phyloP scores from a whole-genome alignment of 1,140 invertebrate species.

The Nixonia krombeini region DNA sequence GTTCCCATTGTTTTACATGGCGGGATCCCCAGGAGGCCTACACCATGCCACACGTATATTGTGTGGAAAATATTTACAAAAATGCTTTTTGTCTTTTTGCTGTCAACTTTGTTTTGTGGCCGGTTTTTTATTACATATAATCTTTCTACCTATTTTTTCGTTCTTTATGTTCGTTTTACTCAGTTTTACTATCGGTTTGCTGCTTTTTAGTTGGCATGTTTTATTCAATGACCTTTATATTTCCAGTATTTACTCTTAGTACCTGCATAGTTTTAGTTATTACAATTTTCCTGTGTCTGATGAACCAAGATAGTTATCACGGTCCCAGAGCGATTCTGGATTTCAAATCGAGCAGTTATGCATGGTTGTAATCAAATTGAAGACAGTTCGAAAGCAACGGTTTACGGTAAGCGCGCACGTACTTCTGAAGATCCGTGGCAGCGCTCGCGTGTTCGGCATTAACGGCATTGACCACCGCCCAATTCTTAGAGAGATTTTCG shows the following conservation, averaged over 20 bases:
- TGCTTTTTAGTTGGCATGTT: too few species aligned
- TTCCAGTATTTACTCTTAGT: too few species aligned
- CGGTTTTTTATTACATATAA: too few species aligned
- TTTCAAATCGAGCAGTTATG: too few species aligned
- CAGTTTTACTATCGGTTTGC: conserved; percentile 1
- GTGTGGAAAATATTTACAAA: conserved; percentile 37
- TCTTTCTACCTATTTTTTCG: conserved; percentile 8
- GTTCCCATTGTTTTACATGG: conserved; percentile 73
- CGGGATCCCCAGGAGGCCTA: conserved; percentile 73
- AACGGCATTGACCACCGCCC: background rate
- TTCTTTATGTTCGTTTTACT: conserved; percentile 5
- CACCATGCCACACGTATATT: conserved; percentile 67
- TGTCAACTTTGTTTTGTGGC: too few species aligned
- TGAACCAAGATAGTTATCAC: too few species aligned
- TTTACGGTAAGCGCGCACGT: background rate
- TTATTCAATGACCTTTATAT: too few species aligned
- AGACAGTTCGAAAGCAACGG: background rate
- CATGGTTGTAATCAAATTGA: too few species aligned
- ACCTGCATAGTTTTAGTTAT: too few species aligned
- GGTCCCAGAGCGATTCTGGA: background rate
- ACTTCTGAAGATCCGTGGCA: background rate
- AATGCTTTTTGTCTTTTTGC: background rate
- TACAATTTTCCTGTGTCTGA: too few species aligned
- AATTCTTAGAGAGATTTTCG: background rate
- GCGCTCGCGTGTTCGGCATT: background rate